phyloP scores from a whole-genome alignment of 2,888 invertebrate genomes.

The Ectropis crepuscularia region DNA sequence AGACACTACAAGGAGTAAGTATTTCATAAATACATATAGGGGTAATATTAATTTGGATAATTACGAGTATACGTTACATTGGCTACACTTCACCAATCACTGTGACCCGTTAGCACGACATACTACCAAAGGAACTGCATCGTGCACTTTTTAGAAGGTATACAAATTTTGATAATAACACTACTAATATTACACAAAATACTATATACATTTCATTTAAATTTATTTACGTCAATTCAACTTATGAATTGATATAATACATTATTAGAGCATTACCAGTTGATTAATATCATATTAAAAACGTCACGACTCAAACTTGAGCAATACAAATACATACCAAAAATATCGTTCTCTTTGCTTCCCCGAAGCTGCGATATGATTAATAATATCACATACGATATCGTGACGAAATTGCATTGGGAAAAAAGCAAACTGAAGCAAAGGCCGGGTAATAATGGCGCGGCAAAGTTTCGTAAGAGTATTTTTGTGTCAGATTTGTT shows the following conservation, averaged over 20 bases:
- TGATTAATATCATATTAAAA: slow-evolving; percentile 59
- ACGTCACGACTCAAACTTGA: slow-evolving; percentile 71
- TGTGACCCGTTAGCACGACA: slow-evolving; percentile 78
- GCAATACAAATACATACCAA: slow-evolving; percentile 80
- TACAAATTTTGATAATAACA: slow-evolving; percentile 74
- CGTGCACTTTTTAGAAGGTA: slow-evolving; percentile 76
- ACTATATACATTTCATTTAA: slow-evolving; percentile 56
- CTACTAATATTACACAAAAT: slow-evolving; percentile 65
- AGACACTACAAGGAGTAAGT: slow-evolving; percentile 56
- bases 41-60: slow-evolving; percentile 46
- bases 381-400: slow-evolving; percentile 65
- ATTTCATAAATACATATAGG: slow-evolving; percentile 26
- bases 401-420: slow-evolving; percentile 44
- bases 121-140: slow-evolving; percentile 83
- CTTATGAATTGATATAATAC: slow-evolving; percentile 54
- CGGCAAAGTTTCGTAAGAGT: slow-evolving; percentile 24
- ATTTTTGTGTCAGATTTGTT: background rate
- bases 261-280: slow-evolving; percentile 56
- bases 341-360: slow-evolving; percentile 72
- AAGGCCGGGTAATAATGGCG: slow-evolving; percentile 24
- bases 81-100: slow-evolving; percentile 59
- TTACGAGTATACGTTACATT: slow-evolving; percentile 44
- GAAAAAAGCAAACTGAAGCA: slow-evolving; percentile 29
- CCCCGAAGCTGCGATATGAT: slow-evolving; percentile 78
- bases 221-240: slow-evolving; percentile 46